Evolutionary conservation across 2,888 invertebrate species (phyloP).

Genomic region (Diplazon laetatorius): DNA sequence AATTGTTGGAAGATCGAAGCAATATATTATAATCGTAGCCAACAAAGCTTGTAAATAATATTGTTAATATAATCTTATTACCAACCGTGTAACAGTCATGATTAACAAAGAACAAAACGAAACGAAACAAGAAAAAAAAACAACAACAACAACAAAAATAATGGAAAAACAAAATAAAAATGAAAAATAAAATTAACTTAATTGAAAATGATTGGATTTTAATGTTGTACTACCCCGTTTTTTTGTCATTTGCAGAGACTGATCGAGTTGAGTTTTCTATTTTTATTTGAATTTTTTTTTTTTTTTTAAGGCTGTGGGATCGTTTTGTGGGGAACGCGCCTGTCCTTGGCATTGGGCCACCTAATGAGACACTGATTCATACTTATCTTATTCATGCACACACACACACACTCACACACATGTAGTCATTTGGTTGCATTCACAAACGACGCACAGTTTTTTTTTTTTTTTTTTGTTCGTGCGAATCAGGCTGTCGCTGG

Average conservation of each 20-base stretch:
- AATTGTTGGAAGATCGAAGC: conserved; percentile 73
- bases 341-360: conserved; percentile 64
- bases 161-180: conserved; percentile 68
- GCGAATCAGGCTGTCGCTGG: conserved; percentile 20
- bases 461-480: too few relatives aligned
- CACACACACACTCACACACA: conserved; percentile 9
- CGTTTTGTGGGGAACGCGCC: conserved; percentile 29
- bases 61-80: conserved; percentile 80
- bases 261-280: too few relatives aligned
- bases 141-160: conserved; percentile 66
- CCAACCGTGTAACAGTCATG: conserved; percentile 78
- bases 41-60: conserved; percentile 78
- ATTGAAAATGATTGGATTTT: conserved; percentile 68
- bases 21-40: conserved; percentile 70
- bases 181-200: conserved; percentile 75
- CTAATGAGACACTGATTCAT: conserved; percentile 65
- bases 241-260: too few relatives aligned
- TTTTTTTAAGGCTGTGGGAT: too few relatives aligned
- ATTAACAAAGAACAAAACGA: conserved; percentile 72
- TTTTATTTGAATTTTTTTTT: too few relatives aligned
- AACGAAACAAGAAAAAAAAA: conserved; percentile 69
- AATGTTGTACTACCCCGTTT: not conserved
- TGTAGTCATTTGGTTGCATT: conserved; percentile 37
- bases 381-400: conserved; percentile 44
- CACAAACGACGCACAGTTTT: conserved; percentile 36